A percentile compares a stretch with the other conserved stretches of the same genome.
Conservation (phyloP, 1,140 invertebrate species). For the Wasmannia auropunctata region DNA sequence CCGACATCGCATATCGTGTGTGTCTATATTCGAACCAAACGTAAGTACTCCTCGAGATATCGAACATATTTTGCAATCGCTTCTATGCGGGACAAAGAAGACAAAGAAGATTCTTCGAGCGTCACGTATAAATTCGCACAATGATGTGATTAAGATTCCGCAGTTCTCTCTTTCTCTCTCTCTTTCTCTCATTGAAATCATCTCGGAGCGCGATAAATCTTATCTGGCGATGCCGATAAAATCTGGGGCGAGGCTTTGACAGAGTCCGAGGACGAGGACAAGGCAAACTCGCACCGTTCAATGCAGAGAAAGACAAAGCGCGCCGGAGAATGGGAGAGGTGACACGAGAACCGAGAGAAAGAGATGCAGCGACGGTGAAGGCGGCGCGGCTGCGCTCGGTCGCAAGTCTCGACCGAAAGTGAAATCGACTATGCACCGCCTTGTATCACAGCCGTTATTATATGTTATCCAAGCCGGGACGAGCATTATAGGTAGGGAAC, state of each 20-base stretch:
- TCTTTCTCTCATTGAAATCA: not conserved
- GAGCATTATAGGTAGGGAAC: not conserved
- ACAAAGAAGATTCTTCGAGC: constrained; percentile 2
- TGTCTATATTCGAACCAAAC: not conserved
- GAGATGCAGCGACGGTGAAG: constrained; percentile 50
- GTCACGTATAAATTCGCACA: constrained; percentile 5
- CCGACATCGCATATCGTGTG: not conserved
- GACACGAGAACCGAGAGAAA: constrained; percentile 7
- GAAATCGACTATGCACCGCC: constrained; percentile 75
- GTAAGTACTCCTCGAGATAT: not conserved
- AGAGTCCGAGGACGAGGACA: not conserved
- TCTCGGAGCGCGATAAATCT: not conserved
- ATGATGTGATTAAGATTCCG: not conserved
- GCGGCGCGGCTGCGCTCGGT: not conserved
- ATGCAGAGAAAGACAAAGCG: not conserved
- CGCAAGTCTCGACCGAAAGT: constrained; percentile 71
- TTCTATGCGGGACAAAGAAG: not conserved
- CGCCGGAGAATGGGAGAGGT: not conserved
- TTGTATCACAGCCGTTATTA: constrained; percentile 72
- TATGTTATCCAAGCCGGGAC: constrained; percentile 62
- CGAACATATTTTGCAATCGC: not conserved
- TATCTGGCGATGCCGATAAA: not conserved
- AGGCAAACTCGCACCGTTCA: not conserved
- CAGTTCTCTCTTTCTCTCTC: not conserved
- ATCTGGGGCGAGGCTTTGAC: not conserved